A percentile compares a stretch with the other conserved stretches of the same genome.
These are phyloP conservation scores for Catalaphyllia jardinei DNA, from an alignment of 64 coral and sea anemone genomes.

Conservation along the genomic window DNA sequence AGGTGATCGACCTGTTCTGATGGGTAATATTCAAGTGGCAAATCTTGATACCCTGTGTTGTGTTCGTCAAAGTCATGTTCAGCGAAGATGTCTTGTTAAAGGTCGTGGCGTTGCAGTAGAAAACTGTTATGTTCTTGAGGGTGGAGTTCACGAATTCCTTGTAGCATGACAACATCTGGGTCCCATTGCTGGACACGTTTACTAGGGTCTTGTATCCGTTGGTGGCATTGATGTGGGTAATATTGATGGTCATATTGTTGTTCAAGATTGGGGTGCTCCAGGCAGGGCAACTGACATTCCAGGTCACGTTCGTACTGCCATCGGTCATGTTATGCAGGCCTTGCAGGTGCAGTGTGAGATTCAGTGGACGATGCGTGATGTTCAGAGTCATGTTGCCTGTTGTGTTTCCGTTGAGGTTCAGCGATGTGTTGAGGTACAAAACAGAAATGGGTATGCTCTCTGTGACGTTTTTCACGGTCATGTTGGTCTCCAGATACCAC, in stretches of 20 bases:
- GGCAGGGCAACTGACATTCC: slow-evolving; percentile 33
- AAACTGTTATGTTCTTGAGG: slow-evolving; percentile 52
- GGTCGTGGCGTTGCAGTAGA: slow-evolving; percentile 35
- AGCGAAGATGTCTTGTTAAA: slow-evolving; percentile 53
- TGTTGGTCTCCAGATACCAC: slow-evolving; percentile 38
- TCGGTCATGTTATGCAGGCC: slow-evolving; percentile 57
- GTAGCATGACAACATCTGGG: slow-evolving; percentile 27
- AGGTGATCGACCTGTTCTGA: slow-evolving; percentile 57
- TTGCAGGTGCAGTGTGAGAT: slow-evolving; percentile 42
- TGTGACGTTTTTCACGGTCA: slow-evolving; percentile 43
- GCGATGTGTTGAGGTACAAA: slow-evolving; percentile 47
- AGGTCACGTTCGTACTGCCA: slow-evolving; percentile 46
- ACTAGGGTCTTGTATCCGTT: slow-evolving; percentile 31
- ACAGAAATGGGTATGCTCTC: slow-evolving; percentile 33
- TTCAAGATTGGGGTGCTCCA: slow-evolving; percentile 64
- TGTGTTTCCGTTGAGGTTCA: slow-evolving; percentile 44
- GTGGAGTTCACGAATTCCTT: slow-evolving; percentile 46
- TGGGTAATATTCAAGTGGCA: slow-evolving; percentile 64
- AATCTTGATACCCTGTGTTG: slow-evolving; percentile 41
- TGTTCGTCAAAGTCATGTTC: slow-evolving; percentile 55
- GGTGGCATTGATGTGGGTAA: slow-evolving; percentile 61
- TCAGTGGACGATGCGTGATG: slow-evolving; percentile 57
- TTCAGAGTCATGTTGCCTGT: slow-evolving; percentile 62
- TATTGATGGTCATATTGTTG: slow-evolving; percentile 66
- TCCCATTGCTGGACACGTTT: slow-evolving; percentile 38